A percentile compares a stretch with the other conserved stretches of the same genome.
Conservation (phyloP, 2,113 vertebrate genomes). For the Suricata suricatta region DNA sequence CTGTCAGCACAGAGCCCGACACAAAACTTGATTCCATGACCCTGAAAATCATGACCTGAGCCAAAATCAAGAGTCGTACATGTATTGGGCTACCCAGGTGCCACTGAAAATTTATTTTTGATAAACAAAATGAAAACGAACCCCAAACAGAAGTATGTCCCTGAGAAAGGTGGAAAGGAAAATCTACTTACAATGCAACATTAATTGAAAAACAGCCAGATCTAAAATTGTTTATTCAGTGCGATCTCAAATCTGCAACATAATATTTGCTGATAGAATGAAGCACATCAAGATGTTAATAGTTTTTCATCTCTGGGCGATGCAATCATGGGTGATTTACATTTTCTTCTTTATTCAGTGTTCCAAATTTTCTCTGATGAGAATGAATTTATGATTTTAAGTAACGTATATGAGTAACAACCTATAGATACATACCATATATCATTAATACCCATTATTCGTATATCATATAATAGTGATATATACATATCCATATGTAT, state of each 20-base stretch:
- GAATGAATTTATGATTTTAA: background rate
- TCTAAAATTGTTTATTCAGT: background rate
- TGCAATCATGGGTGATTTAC: background rate
- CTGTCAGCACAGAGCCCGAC: no score
- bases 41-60: no score
- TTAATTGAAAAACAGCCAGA: background rate
- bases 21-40: no score
- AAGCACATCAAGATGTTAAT: background rate
- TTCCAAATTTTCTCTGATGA: background rate
- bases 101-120: background rate
- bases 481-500: background rate
- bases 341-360: background rate
- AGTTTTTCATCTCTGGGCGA: background rate
- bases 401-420: background rate
- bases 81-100: no score
- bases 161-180: background rate
- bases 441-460: background rate
- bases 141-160: background rate
- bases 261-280: background rate
- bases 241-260: background rate
- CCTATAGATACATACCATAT: background rate
- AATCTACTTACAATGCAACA: background rate
- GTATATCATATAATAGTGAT: background rate
- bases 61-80: no score
- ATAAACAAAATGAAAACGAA: background rate